These are phyloP conservation scores for Australoheros facetus DNA, from an alignment of 2,797 vertebrate genomes.

Conservation along the genomic window DNA sequence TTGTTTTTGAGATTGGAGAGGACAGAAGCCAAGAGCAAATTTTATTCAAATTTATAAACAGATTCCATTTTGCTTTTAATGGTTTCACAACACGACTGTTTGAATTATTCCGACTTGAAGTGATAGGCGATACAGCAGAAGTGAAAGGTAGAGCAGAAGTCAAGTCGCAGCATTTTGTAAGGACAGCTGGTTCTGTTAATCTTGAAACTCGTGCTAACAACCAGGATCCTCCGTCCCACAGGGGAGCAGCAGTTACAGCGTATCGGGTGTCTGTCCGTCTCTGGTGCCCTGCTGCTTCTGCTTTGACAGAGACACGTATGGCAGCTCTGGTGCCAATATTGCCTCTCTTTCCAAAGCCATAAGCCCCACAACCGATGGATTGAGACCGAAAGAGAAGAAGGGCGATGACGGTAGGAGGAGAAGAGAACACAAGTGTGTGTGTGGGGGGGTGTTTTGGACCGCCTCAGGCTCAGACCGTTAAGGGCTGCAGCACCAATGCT, in stretches of 20 bases:
- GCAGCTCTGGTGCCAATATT: slow-evolving; percentile 29
- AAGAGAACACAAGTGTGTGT: slow-evolving; percentile 19
- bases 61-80: not conserved
- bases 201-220: slow-evolving; percentile 41
- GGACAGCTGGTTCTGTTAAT: slow-evolving; percentile 53
- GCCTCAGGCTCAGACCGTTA: slow-evolving; percentile 37
- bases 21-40: not conserved
- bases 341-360: slow-evolving; percentile 19
- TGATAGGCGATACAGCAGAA: slow-evolving; percentile 1
- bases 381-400: slow-evolving; percentile 35
- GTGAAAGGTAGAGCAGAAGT: not conserved
- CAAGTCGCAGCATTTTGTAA: not conserved
- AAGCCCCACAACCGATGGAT: not conserved
- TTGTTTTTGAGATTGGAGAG: not conserved
- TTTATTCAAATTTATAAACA: not conserved
- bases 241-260: slow-evolving; percentile 12
- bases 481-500: slow-evolving; percentile 21
- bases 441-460: slow-evolving; percentile 43
- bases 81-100: not conserved
- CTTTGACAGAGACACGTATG: slow-evolving; percentile 54
- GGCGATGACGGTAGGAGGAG: slow-evolving; percentile 35
- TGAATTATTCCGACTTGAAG: not conserved
- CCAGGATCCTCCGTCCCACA: slow-evolving; percentile 24
- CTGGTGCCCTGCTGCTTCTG: slow-evolving; percentile 32
- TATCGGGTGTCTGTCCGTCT: slow-evolving; percentile 63